Conservation (phyloP, 2,113 vertebrate genomes). For the Tetrax tetrax region DNA sequence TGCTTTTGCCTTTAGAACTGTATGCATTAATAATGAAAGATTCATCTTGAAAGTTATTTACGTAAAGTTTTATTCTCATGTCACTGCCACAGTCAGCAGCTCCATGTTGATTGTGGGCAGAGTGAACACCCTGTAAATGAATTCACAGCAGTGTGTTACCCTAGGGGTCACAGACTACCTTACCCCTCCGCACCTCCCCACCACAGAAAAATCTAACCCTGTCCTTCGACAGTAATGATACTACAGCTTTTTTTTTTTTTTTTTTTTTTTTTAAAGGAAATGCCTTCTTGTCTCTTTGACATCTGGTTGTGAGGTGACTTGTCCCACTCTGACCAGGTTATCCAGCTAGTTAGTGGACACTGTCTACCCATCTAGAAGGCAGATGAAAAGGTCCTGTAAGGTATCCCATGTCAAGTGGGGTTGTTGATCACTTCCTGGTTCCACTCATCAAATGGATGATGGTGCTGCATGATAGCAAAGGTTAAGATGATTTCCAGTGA, state of each 20-base stretch:
- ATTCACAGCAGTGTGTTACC: neutral
- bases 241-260: neutral
- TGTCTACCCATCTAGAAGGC: neutral
- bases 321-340: neutral
- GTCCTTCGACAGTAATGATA: neutral
- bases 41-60: neutral
- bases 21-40: neutral
- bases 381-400: neutral
- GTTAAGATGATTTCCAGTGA: neutral
- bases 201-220: neutral
- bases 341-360: neutral
- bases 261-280: neutral
- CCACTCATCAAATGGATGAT: neutral
- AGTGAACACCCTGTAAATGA: neutral
- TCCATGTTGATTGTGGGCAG: neutral
- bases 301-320: neutral
- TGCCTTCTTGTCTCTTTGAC: neutral
- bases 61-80: neutral
- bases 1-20: constrained; percentile 18
- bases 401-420: neutral
- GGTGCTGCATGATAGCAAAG: neutral
- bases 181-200: no score
- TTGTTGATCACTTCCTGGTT: neutral
- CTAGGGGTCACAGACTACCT: neutral
- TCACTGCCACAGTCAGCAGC: neutral